Evolutionary conservation across 2,797 vertebrate genomes (phyloP).

Genomic region (Glossophaga mutica): DNA sequence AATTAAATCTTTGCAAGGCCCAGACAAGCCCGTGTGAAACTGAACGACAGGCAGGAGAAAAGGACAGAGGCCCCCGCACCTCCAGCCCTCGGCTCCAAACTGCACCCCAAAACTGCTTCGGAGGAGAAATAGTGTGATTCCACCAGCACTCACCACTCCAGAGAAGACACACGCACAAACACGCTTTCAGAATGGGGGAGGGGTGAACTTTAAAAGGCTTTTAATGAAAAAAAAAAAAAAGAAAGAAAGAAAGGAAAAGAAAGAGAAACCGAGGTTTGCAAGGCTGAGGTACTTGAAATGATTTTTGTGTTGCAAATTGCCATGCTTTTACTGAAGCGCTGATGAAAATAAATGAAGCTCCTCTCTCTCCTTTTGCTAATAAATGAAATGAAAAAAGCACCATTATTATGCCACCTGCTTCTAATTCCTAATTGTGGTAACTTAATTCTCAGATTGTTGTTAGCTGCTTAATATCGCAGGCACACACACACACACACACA

Average conservation of each 20-base stretch:
- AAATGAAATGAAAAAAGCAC: slow-evolving; percentile 87
- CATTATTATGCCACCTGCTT: slow-evolving; percentile 89
- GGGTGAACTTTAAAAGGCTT: slow-evolving; percentile 79
- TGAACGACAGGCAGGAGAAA: not conserved
- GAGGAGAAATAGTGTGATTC: not conserved
- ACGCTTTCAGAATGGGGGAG: not conserved
- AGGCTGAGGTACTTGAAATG: slow-evolving; percentile 83
- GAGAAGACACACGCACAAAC: not conserved
- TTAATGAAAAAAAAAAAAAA: slow-evolving; percentile 78
- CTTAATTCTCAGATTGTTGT: slow-evolving; percentile 87
- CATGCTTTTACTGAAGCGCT: slow-evolving; percentile 82
- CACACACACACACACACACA: not conserved
- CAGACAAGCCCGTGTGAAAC: not conserved
- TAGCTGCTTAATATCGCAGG: slow-evolving; percentile 81
- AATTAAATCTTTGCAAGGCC: not conserved
- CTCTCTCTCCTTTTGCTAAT: slow-evolving; percentile 81
- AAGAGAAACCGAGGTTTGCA: slow-evolving; percentile 70
- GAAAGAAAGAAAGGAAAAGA: not conserved
- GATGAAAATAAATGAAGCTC: slow-evolving; percentile 86
- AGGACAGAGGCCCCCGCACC: not conserved
- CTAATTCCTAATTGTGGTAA: slow-evolving; percentile 87
- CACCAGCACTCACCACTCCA: not conserved
- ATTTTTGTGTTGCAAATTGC: slow-evolving; percentile 85
- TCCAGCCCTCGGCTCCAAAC: not conserved
- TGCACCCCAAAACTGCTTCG: not conserved